phyloP scores from a whole-genome alignment of 2,113 vertebrate species.

The Nothoprocta perdicaria region DNA sequence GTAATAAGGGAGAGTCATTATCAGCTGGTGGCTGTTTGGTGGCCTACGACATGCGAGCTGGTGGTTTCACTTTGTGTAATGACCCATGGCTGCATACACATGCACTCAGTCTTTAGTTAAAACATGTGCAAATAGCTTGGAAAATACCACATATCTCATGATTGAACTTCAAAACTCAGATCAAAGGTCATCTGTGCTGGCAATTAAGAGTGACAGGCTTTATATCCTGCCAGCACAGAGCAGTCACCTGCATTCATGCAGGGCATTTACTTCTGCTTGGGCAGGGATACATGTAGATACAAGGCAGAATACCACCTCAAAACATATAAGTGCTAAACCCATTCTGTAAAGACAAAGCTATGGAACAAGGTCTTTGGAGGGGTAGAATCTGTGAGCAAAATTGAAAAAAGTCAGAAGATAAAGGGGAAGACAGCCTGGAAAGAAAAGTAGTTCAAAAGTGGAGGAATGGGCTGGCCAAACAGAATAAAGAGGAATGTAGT shows the following conservation, averaged over 20 bases:
- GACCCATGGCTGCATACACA: slow-evolving; percentile 52
- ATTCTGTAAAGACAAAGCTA: not conserved
- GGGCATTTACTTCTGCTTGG: not conserved
- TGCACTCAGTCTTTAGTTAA: slow-evolving; percentile 12
- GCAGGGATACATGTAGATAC: not conserved
- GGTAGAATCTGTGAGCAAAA: not conserved
- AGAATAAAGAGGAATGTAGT: not conserved
- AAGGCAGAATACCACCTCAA: not conserved
- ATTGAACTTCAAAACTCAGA: slow-evolving; percentile 26
- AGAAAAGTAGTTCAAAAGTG: not conserved
- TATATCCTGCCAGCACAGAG: not conserved
- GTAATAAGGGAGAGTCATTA: not conserved
- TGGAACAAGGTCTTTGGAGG: not conserved
- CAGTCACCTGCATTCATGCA: not conserved
- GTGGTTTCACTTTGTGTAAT: slow-evolving; percentile 63
- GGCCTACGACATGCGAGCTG: not conserved
- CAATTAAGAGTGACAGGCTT: slow-evolving; percentile 47
- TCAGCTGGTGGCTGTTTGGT: slow-evolving; percentile 49
- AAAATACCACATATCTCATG: slow-evolving; percentile 44
- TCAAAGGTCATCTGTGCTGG: slow-evolving; percentile 25
- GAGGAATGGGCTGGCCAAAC: not conserved
- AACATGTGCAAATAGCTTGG: slow-evolving; percentile 45
- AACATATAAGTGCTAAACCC: not conserved
- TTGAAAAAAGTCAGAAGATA: not conserved
- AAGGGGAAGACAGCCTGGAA: not conserved